Conservation (phyloP, 2,888 invertebrate species). For the Endomychus coccineus region DNA sequence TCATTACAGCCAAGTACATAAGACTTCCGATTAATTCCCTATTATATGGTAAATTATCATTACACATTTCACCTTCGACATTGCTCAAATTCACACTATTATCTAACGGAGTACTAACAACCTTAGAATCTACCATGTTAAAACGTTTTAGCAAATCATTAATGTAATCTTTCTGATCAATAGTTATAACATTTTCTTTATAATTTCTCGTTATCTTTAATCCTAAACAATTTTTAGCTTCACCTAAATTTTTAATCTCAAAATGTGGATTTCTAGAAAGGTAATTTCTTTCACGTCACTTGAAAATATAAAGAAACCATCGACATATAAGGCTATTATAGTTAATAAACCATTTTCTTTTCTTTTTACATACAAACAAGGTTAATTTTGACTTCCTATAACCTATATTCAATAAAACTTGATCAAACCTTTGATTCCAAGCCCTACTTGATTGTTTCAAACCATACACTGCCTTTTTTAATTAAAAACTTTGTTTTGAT, state of each 20-base stretch:
- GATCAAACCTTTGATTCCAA: slow-evolving; percentile 16
- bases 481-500: slow-evolving; percentile 11
- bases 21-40: slow-evolving; percentile 13
- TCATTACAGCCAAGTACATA: slow-evolving; percentile 14
- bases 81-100: too few species aligned
- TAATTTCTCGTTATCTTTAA: slow-evolving; percentile 13
- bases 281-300: slow-evolving; percentile 11
- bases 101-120: too few species aligned
- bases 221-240: slow-evolving; percentile 18
- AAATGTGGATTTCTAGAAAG: slow-evolving; percentile 14
- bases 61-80: too few species aligned
- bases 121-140: slow-evolving; percentile 15
- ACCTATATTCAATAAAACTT: slow-evolving; percentile 12
- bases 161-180: slow-evolving; percentile 16
- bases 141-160: slow-evolving; percentile 11
- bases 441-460: slow-evolving; percentile 18
- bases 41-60: too few species aligned
- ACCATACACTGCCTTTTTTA: slow-evolving; percentile 17
- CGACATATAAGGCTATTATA: slow-evolving; percentile 19
- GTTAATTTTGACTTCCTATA: slow-evolving; percentile 15
- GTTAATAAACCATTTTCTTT: slow-evolving; percentile 12
- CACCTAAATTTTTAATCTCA: slow-evolving; percentile 18
- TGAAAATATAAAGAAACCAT: slow-evolving; percentile 22
- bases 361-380: slow-evolving; percentile 19
- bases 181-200: slow-evolving; percentile 12